Evolutionary conservation across 1,140 invertebrate genomes (phyloP).

Genomic region (Habropoda laboriosa): DNA sequence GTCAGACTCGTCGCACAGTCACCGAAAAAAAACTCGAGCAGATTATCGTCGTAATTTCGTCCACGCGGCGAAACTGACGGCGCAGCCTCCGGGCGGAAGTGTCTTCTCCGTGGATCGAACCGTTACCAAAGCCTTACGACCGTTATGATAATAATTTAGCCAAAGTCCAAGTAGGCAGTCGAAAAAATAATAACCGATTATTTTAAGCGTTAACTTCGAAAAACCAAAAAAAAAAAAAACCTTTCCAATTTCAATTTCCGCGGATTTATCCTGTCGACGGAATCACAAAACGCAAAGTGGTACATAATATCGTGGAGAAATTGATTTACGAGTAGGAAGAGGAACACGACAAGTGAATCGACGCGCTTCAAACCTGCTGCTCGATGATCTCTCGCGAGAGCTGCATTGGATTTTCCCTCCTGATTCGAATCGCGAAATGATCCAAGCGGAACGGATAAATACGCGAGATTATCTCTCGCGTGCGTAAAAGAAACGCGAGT

Average conservation of each 20-base stretch:
- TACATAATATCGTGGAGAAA: background rate
- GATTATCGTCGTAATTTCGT: constrained; percentile 1
- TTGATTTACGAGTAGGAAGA: background rate
- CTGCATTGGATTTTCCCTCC: background rate
- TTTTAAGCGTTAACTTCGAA: no score
- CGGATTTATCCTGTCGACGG: no score
- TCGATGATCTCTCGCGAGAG: no score
- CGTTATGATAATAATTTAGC: constrained; percentile 25
- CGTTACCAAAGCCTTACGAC: constrained; percentile 32
- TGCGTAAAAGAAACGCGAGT: constrained; percentile 3
- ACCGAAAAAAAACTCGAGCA: constrained; percentile 21
- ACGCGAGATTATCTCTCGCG: background rate
- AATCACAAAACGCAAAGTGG: no score
- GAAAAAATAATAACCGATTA: no score
- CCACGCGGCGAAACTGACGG: background rate
- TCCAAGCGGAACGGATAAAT: constrained; percentile 23
- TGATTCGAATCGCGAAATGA: constrained; percentile 7
- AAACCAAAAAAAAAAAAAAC: no score
- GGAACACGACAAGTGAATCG: background rate
- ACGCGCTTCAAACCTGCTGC: background rate
- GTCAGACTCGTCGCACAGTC: constrained; percentile 2
- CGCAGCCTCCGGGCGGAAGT: background rate
- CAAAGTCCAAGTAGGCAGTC: no score
- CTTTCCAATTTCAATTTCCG: no score
- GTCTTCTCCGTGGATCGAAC: background rate